A percentile compares a stretch with the other conserved stretches of the same genome.
Conservation (phyloP, 1,140 invertebrate species). For the Conus ventricosus region DNA sequence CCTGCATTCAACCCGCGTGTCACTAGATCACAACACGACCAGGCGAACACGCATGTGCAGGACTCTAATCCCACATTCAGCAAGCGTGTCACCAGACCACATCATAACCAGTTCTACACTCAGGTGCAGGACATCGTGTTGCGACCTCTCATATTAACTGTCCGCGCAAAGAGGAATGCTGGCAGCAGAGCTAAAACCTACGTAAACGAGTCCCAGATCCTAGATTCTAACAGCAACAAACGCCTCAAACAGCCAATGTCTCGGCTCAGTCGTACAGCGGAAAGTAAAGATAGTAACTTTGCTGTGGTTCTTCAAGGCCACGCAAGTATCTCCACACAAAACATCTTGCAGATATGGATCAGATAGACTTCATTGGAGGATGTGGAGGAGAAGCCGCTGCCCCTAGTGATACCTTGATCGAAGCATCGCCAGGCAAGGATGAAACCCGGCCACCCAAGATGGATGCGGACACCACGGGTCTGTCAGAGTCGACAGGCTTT, state of each 20-base stretch:
- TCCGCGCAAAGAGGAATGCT: slow-evolving; percentile 27
- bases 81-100: too few species aligned
- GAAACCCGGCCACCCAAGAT: not conserved
- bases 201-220: slow-evolving; percentile 16
- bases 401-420: not conserved
- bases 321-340: slow-evolving; percentile 34
- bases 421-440: not conserved
- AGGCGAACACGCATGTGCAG: not conserved
- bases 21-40: not conserved
- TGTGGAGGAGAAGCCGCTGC: not conserved
- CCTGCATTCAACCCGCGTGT: not conserved
- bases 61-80: too few species aligned
- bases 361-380: not conserved
- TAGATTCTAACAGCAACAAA: slow-evolving; percentile 29
- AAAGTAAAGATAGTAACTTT: not conserved
- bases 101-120: too few species aligned
- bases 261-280: not conserved
- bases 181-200: slow-evolving; percentile 15
- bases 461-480: not conserved
- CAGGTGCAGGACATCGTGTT: slow-evolving; percentile 4
- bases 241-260: slow-evolving; percentile 13
- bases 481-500: not conserved
- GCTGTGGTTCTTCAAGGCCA: slow-evolving; percentile 34
- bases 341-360: not conserved
- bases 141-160: slow-evolving; percentile 31